These are phyloP conservation scores for Philonicus albiceps DNA, from an alignment of 2,888 invertebrate genomes.

Conservation along the genomic window DNA sequence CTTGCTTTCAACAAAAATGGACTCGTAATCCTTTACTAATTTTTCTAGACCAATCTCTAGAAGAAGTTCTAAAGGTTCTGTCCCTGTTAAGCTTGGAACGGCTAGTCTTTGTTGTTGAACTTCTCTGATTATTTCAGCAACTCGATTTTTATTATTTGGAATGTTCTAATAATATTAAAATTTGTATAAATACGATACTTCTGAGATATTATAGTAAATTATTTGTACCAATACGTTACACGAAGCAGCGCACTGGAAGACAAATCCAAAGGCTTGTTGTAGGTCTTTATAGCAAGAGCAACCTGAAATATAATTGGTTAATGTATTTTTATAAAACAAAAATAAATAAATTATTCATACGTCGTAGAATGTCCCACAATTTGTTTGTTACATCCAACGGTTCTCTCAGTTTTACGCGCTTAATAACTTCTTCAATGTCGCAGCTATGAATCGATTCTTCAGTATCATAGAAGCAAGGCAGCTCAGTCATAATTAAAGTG, in stretches of 20 bases:
- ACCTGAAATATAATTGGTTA: conserved; percentile 50
- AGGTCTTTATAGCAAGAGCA: conserved; percentile 60
- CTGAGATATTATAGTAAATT: neutral
- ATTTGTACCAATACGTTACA: conserved; percentile 54
- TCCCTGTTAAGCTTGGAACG: conserved; percentile 60
- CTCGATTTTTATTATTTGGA: conserved; percentile 60
- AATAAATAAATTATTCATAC: conserved; percentile 50
- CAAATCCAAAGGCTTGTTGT: conserved; percentile 57
- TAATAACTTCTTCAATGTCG: conserved; percentile 59
- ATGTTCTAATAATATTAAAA: conserved; percentile 55
- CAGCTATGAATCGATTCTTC: conserved; percentile 50
- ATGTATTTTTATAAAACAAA: neutral
- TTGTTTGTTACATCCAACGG: conserved; percentile 60
- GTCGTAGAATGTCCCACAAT: conserved; percentile 60
- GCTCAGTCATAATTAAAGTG: conserved; percentile 57
- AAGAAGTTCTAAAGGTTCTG: conserved; percentile 61
- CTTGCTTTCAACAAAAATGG: conserved; percentile 60
- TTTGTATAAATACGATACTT: neutral
- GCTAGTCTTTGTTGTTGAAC: conserved; percentile 61
- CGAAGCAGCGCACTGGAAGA: conserved; percentile 61
- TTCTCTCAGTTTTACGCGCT: conserved; percentile 54
- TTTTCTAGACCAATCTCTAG: conserved; percentile 63
- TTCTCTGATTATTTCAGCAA: conserved; percentile 62
- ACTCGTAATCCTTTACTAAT: conserved; percentile 61
- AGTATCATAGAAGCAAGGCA: conserved; percentile 52